A percentile compares a stretch with the other conserved stretches of the same genome.
These are phyloP conservation scores for Apostichopus leukothele DNA, from an alignment of 53 echinoderm and acorn worm species.

Conservation along the genomic window DNA sequence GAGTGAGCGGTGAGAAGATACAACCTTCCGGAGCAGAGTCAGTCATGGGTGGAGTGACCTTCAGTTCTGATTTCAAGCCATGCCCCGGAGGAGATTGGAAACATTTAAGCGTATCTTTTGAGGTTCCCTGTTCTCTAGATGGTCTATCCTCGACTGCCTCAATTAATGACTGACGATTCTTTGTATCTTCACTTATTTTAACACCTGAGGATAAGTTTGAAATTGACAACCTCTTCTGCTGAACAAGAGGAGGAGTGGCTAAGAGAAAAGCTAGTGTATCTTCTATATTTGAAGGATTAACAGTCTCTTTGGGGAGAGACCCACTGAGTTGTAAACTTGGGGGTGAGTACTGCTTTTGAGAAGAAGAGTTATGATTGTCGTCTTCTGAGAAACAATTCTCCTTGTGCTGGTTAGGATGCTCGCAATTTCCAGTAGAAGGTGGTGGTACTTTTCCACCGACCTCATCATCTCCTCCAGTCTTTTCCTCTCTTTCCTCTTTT, in stretches of 20 bases:
- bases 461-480: not conserved
- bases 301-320: conserved; percentile 31
- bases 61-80: not conserved
- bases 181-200: not conserved
- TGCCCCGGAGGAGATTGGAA: not conserved
- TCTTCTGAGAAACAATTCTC: not conserved
- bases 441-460: too few relatives aligned
- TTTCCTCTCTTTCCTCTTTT: not conserved
- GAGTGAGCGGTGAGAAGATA: conserved; percentile 46
- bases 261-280: conserved; percentile 88
- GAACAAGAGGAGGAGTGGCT: conserved; percentile 76
- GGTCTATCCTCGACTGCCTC: not conserved
- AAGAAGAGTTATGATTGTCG: not conserved
- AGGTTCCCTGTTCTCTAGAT: not conserved
- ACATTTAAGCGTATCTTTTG: not conserved
- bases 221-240: conserved; percentile 18
- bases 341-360: not conserved
- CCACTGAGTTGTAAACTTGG: not conserved
- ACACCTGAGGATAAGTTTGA: not conserved
- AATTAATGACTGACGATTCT: not conserved
- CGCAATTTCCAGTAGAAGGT: too few relatives aligned
- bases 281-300: conserved; percentile 64
- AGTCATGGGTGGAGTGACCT: not conserved
- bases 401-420: not conserved
- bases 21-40: not conserved